Percentiles rank a stretch among this genome's conserved stretches.
These are phyloP conservation scores for Oryzias woworae DNA, from an alignment of 2,113 vertebrate genomes.

Conservation along the genomic window DNA sequence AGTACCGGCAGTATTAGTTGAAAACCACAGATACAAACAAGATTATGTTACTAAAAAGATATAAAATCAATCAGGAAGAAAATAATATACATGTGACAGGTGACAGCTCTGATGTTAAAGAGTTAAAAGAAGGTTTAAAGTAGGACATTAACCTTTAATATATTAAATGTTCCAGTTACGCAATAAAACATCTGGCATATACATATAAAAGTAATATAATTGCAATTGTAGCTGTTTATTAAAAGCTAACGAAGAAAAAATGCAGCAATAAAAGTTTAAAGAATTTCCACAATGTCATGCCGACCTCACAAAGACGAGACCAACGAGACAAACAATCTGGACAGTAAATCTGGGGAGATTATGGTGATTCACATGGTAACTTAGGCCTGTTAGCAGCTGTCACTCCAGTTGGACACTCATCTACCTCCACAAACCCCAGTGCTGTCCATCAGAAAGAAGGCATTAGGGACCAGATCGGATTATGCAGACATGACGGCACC, in stretches of 20 bases:
- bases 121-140: too few relatives aligned
- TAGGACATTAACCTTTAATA: too few relatives aligned
- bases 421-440: slow-evolving; percentile 11
- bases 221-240: not conserved
- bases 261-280: slow-evolving; percentile 3
- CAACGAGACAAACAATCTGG: slow-evolving; percentile 28
- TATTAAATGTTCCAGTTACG: too few relatives aligned
- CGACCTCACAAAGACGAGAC: slow-evolving; percentile 15
- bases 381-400: slow-evolving; percentile 33
- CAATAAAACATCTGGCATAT: too few relatives aligned
- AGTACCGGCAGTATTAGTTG: too few relatives aligned
- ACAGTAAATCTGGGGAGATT: slow-evolving; percentile 50
- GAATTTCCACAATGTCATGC: slow-evolving; percentile 14
- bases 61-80: too few relatives aligned
- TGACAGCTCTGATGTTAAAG: too few relatives aligned
- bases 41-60: too few relatives aligned
- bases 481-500: not conserved
- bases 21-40: too few relatives aligned
- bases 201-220: too few relatives aligned
- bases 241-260: not conserved
- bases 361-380: slow-evolving; percentile 14
- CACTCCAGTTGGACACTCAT: slow-evolving; percentile 41
- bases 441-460: slow-evolving; percentile 16
- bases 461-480: slow-evolving; percentile 25
- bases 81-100: too few relatives aligned